phyloP scores from a whole-genome alignment of 1,140 invertebrate genomes.

The Anagrus nilaparvatae region DNA sequence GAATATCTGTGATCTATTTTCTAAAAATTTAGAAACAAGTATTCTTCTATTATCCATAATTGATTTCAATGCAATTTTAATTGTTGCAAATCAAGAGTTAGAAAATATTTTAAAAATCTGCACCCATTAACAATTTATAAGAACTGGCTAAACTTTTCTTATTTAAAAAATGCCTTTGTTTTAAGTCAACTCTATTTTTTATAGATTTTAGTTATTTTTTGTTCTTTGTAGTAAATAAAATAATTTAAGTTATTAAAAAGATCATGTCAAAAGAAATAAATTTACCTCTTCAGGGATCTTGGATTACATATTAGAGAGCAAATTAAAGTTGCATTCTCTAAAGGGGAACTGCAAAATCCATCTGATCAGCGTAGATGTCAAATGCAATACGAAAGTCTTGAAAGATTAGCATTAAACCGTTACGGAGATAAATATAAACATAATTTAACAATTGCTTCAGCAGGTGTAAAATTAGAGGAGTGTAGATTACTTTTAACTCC shows the following conservation, averaged over 20 bases:
- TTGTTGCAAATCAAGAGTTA: too few species aligned
- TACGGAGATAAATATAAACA: slow-evolving; percentile 56
- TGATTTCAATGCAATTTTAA: too few species aligned
- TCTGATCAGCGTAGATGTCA: slow-evolving; percentile 50
- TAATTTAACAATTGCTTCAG: slow-evolving; percentile 48
- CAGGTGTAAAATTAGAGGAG: slow-evolving; percentile 57
- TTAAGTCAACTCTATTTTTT: too few species aligned
- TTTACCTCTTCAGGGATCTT: slow-evolving; percentile 54
- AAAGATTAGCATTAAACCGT: slow-evolving; percentile 57
- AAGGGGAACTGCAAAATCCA: slow-evolving; percentile 43
- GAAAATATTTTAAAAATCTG: too few species aligned
- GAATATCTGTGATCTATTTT: too few species aligned
- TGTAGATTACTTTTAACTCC: slow-evolving; percentile 60
- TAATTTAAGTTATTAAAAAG: not conserved
- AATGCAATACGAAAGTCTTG: slow-evolving; percentile 55
- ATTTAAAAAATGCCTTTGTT: too few species aligned
- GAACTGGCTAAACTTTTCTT: too few species aligned
- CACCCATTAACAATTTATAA: too few species aligned
- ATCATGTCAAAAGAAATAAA: not conserved
- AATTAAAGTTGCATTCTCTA: slow-evolving; percentile 54
- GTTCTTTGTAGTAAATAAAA: too few species aligned
- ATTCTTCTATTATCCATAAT: too few species aligned
- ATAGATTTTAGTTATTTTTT: too few species aligned
- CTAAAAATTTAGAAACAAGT: too few species aligned
- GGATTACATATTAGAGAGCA: slow-evolving; percentile 61